phyloP scores from a whole-genome alignment of 2,797 vertebrate genomes.

The Pteronotus mesoamericanus region DNA sequence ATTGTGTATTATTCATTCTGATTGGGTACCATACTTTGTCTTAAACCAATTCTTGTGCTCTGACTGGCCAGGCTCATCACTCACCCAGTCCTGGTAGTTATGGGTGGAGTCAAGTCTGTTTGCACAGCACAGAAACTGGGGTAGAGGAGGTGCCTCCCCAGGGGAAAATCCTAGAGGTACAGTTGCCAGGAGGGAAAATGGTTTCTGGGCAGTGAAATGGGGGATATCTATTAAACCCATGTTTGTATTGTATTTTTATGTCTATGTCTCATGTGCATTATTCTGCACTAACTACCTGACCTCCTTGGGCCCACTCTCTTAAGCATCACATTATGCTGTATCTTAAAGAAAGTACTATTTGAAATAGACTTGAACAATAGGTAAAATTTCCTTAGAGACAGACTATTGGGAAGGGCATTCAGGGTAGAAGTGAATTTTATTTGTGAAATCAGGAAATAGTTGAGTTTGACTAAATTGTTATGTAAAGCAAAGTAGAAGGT shows the following conservation, averaged over 20 bases:
- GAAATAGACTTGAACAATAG: background rate
- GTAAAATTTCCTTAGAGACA: slow-evolving; percentile 17
- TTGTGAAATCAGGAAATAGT: slow-evolving; percentile 10
- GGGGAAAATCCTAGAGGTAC: background rate
- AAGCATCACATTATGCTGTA: background rate
- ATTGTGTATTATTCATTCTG: background rate
- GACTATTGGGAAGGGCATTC: background rate
- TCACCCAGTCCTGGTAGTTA: background rate
- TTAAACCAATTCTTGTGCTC: background rate
- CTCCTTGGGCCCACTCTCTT: background rate
- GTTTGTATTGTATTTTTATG: background rate
- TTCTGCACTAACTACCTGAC: background rate
- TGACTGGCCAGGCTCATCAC: background rate
- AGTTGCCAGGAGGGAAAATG: slow-evolving; percentile 29
- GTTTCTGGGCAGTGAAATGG: slow-evolving; percentile 8
- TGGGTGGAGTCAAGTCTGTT: background rate
- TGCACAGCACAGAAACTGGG: background rate
- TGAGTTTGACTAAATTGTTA: slow-evolving; percentile 13
- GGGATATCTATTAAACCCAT: background rate
- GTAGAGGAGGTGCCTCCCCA: background rate
- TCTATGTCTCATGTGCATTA: background rate
- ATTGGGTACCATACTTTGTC: background rate
- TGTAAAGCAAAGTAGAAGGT: background rate
- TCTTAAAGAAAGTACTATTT: slow-evolving; percentile 23
- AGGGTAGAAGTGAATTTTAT: slow-evolving; percentile 33